These are phyloP conservation scores for Gnathonemus echidnorhynchus DNA, from an alignment of 2,113 vertebrate genomes.

Conservation along the genomic window DNA sequence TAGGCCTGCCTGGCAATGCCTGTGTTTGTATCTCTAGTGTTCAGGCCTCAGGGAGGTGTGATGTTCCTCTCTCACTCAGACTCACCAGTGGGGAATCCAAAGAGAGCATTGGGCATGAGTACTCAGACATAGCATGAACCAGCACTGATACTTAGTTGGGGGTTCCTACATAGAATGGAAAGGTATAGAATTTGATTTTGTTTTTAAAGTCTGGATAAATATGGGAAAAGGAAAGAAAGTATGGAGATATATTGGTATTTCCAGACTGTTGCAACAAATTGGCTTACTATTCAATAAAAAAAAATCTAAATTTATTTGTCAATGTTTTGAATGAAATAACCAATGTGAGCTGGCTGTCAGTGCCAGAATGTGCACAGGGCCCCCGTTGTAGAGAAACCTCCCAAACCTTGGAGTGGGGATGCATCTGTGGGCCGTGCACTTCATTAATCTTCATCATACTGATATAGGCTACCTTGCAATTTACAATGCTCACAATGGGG, in stretches of 20 bases:
- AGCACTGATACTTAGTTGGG: slow-evolving; percentile 27
- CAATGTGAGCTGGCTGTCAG: background rate
- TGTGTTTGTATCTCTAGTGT: background rate
- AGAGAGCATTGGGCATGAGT: background rate
- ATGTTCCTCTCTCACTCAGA: background rate
- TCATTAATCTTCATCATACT: background rate
- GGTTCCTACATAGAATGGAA: slow-evolving; percentile 9
- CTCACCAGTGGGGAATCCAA: background rate
- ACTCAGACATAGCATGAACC: slow-evolving; percentile 47
- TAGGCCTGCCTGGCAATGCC: background rate
- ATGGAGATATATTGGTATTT: background rate
- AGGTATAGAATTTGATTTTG: slow-evolving; percentile 28
- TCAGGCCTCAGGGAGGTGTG: background rate
- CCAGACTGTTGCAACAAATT: background rate
- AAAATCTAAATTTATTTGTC: background rate
- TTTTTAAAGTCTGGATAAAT: slow-evolving; percentile 22
- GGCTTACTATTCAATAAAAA: background rate
- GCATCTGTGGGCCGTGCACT: background rate
- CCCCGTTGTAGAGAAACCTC: background rate
- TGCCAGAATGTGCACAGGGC: background rate
- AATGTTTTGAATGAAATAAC: background rate
- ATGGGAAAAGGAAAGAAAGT: slow-evolving; percentile 19
- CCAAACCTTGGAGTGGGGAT: background rate
- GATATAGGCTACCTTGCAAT: background rate
- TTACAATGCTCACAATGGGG: background rate